Base-by-base conservation (phyloP, 2,888 invertebrate genomes). In the Amblyjoppa fuscipennis region DNA sequence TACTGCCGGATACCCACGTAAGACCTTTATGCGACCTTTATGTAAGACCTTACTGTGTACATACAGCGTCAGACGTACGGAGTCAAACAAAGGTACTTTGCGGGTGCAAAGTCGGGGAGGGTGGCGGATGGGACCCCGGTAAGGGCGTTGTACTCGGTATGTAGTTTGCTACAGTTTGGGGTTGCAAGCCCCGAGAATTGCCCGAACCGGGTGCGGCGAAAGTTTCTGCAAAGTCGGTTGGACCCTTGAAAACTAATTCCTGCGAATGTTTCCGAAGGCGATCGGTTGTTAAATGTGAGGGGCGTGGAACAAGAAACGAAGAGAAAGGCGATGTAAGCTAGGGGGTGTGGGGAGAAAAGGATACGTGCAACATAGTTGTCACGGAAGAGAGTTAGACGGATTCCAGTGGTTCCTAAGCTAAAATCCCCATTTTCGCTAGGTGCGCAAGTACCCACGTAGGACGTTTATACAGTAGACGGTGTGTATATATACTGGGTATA, bases 221-320 rank as follows among this genome's bases (percentile, higher is more conserved):
- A 84, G 69, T 81, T 45, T 85, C 38, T 45, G 31, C 2, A 64
- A 76, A 85, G 64, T 78, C 45, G 73, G 73, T 73, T 59, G 51
- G 34, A 49, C 68, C 61, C 41, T 74, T 78, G 49, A 74, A 34
- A 85, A 75, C 78, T 85, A 85, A 81, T 81, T 78, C 81, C 68
- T 78, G 78, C 53, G 76, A 84, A 84, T 81, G 70, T 45, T 45
- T 41, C 45, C 16, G 20, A 56, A 74, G 66, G 74, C 70, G 81
- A 51, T 71, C 38, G 49, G 56, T 70, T 69, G 74, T 74, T 59
- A 28, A 20, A 31, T 6, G 28, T 45, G 61, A 73, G 56, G 45
- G 16, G 61, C 34, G 74, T 16, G 51, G 71, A 56, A 16, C 31
- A 9, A 38, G 38, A 38, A 38, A 9, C 38, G 49, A 77, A 51